Base-by-base conservation (phyloP, 2,797 vertebrate species). In the Apogon hyalosoma region DNA sequence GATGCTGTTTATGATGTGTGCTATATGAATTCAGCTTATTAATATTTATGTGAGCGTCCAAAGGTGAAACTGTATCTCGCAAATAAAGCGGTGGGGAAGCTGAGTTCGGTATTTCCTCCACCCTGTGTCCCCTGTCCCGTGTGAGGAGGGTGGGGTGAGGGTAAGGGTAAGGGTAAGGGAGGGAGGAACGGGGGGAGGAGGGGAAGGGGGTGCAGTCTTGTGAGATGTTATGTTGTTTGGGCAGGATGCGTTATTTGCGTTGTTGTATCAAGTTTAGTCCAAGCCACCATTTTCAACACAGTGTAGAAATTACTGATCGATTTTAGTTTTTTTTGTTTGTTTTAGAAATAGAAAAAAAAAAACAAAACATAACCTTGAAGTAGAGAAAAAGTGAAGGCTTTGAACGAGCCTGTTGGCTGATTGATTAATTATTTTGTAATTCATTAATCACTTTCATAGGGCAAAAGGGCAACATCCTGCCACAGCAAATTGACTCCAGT, bases 371-470 rank as follows among this genome's bases (percentile, higher is more conserved):
- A 74, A 78, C 63, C 56, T 71, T 66, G 59, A 2, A 14, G 51
- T 16, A 9, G 40, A 78, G 42, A 13, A 69, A 54, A 51, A 12
- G 52, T 31, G 19, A 59, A 61, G 56, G 28, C 50, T 69, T 50
- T 9, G 71, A 68, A 40, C 53, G 42, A 14, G 57, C 72, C 74
- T 81, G 75, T 82, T 85, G 78, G 68, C 63, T 86, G 80, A 84
- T 76, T 84, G 86, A 87, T 84, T 85, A 71, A 91, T 89, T 88
- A 86, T 89, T 87, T 84, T 86, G 61, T 79, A 81, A 89, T 88
- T 83, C 83, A 90, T 90, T 87, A 89, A 89, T 87, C 82, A 87
- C 81, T 82, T 87, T 87, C 80, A 80, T 47, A 67, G 84, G 81
- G 71, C 82, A 77, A 88, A 82, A 86, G 86, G 87, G 80, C 79